Evolutionary conservation across 2,113 vertebrate species (phyloP).

Genomic region (Oryzias javanicus): DNA sequence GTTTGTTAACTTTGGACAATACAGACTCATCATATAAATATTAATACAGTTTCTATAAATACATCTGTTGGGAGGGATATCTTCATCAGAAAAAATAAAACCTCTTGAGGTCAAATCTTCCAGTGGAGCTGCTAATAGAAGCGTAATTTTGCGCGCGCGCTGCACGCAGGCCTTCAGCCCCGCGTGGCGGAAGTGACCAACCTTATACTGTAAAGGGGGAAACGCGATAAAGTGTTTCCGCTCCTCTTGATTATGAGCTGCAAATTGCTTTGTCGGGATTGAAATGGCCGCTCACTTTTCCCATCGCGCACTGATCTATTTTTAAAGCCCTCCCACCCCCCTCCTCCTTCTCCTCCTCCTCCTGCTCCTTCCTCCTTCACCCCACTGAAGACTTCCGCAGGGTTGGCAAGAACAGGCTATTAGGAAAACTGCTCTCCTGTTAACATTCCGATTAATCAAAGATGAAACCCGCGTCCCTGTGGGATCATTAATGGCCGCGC

Average conservation of each 20-base stretch:
- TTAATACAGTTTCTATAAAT: constrained; percentile 57
- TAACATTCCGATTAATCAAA: constrained; percentile 70
- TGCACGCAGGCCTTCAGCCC: not conserved
- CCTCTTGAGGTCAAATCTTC: constrained; percentile 28
- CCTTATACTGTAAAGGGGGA: constrained; percentile 61
- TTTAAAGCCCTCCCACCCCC: constrained; percentile 45
- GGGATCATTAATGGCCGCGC: constrained; percentile 60
- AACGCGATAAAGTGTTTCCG: constrained; percentile 70
- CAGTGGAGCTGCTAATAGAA: no score
- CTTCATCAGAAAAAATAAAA: constrained; percentile 34
- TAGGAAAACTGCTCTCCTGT: constrained; percentile 60
- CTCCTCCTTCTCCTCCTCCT: no score
- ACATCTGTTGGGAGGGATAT: constrained; percentile 10
- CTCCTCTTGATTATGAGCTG: constrained; percentile 68
- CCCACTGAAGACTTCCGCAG: constrained; percentile 66
- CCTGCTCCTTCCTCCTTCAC: constrained; percentile 26
- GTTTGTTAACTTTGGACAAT: constrained; percentile 42
- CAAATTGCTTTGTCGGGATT: constrained; percentile 75
- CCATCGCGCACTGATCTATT: constrained; percentile 70
- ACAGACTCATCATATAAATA: constrained; percentile 37
- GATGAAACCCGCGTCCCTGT: constrained; percentile 57
- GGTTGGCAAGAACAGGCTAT: constrained; percentile 63
- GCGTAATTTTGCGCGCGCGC: not conserved
- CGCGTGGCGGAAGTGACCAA: constrained; percentile 37
- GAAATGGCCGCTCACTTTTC: constrained; percentile 62